Evolutionary conservation across 2,888 invertebrate species (phyloP), one percentile per base, ranked within the genome.

Genomic region (Drosophila melanocephala): DNA sequence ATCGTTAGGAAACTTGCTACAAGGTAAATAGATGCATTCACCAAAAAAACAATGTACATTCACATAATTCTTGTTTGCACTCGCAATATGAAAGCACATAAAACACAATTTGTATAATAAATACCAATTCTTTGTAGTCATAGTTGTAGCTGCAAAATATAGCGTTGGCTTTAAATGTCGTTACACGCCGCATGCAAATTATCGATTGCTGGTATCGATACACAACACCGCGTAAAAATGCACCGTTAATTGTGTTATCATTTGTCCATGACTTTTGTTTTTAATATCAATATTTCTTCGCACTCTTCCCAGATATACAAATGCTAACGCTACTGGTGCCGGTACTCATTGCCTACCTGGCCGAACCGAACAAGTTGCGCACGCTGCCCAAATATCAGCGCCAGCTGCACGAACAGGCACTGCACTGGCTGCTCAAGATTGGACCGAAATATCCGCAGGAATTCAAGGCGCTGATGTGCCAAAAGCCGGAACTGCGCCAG

Each of bases 371-470:
- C 55, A 95, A 95, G 83, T 91, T 96, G 47, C 94, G 94, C 81
- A 94, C 94, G 51, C 94, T 95, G 39, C 95, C 95, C 69, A 95
- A 96, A 81, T 95, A 96, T 92, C 95, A 95, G 50, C 94, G 95
- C 47, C 95, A 95, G 59, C 94, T 99, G 51, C 99, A 99, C 93
- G 98, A 99, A 80, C 96, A 97, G 87, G 97, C 98, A 76, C 95
- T 99, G 82, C 96, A 97, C 82, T 97, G 97, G 95, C 95, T 99
- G 26, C 97, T 98, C 93, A 96, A 96, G 91, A 96, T 99, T 84
- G 99, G 98, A 0, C 98, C 98, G 0, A 97, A 97, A 92, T 97
- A 98, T 94, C 98, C 98, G 28, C 96, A 97, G 95, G 98, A 99
- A 93, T 99, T 99, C 94, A 97, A 98, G 91, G 95, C 96, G 19